These are phyloP conservation scores for Caenorhabditis latens DNA, from an alignment of 1,140 invertebrate species.

Conservation along the genomic window DNA sequence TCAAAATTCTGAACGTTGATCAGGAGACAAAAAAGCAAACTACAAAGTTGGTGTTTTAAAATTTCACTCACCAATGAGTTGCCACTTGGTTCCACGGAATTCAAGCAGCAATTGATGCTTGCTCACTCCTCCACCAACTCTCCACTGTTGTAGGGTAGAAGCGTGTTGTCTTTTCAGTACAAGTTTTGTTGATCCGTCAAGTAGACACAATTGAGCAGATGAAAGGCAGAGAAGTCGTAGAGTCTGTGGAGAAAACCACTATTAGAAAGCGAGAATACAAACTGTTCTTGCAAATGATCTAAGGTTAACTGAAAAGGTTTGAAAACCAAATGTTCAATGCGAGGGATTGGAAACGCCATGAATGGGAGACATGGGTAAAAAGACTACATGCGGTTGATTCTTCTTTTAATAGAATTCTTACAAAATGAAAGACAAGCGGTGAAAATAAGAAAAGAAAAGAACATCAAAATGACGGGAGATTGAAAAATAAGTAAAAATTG, in stretches of 20 bases:
- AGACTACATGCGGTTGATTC: slow-evolving; percentile 2
- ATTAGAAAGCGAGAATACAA: slow-evolving; percentile 38
- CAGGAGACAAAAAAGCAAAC: background rate
- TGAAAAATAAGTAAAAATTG: background rate
- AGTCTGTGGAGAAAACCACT: slow-evolving; percentile 79
- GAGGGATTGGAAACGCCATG: background rate
- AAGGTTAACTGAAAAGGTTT: slow-evolving; percentile 13
- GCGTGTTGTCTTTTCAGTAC: slow-evolving; percentile 82
- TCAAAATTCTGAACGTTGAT: background rate
- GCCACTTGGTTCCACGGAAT: slow-evolving; percentile 83
- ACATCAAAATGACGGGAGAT: background rate
- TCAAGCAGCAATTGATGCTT: slow-evolving; percentile 83
- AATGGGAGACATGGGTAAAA: background rate
- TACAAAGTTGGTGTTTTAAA: background rate
- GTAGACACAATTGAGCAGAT: slow-evolving; percentile 81
- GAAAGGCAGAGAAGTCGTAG: slow-evolving; percentile 82
- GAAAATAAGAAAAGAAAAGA: background rate
- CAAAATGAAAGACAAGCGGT: background rate
- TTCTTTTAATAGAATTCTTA: background rate
- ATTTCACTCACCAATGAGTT: slow-evolving; percentile 74
- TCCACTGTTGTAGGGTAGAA: slow-evolving; percentile 83
- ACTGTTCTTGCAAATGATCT: background rate
- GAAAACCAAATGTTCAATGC: background rate
- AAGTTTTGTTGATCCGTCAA: slow-evolving; percentile 83
- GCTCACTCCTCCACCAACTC: slow-evolving; percentile 82